Evolutionary conservation across 1,140 invertebrate genomes (phyloP).

Genomic region (Macrostomum lignano): DNA sequence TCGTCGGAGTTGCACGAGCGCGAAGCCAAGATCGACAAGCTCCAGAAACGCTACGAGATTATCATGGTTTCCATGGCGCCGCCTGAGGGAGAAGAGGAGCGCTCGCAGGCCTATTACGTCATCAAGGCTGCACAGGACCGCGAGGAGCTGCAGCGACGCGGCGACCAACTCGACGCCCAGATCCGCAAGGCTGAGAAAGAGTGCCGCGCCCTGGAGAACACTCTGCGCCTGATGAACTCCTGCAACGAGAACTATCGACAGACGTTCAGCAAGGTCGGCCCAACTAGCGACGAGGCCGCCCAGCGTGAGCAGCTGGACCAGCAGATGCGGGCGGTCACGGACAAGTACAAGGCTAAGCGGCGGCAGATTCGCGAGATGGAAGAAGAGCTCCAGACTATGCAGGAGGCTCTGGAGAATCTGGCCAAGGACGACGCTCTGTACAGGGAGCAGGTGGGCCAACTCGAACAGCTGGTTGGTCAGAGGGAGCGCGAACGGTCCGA

Average conservation of each 20-base stretch:
- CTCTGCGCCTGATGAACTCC: conserved; percentile 23
- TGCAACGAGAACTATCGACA: conserved; percentile 25
- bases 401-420: neutral
- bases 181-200: conserved; percentile 27
- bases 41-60: conserved; percentile 19
- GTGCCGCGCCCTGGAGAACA: conserved; percentile 26
- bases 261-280: conserved; percentile 11
- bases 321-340: conserved; percentile 23
- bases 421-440: neutral
- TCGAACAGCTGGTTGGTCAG: conserved; percentile 3
- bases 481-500: neutral
- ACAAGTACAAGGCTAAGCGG: conserved; percentile 25
- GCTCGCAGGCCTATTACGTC: conserved; percentile 26
- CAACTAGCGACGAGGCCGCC: conserved; percentile 21
- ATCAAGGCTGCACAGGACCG: conserved; percentile 29
- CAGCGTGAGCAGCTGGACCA: conserved; percentile 24
- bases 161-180: conserved; percentile 25
- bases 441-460: neutral
- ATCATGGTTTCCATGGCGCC: conserved; percentile 28
- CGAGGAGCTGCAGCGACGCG: conserved; percentile 23
- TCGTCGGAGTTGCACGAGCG: conserved; percentile 23
- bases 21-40: conserved; percentile 27
- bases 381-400: conserved; percentile 11
- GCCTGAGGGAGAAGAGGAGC: conserved; percentile 26
- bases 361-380: conserved; percentile 21